Evolutionary conservation across 37 sponge, comb jelly and placozoan genomes (phyloP), one percentile per base, ranked within the genome.

Genomic region (Beroe forskalii): DNA sequence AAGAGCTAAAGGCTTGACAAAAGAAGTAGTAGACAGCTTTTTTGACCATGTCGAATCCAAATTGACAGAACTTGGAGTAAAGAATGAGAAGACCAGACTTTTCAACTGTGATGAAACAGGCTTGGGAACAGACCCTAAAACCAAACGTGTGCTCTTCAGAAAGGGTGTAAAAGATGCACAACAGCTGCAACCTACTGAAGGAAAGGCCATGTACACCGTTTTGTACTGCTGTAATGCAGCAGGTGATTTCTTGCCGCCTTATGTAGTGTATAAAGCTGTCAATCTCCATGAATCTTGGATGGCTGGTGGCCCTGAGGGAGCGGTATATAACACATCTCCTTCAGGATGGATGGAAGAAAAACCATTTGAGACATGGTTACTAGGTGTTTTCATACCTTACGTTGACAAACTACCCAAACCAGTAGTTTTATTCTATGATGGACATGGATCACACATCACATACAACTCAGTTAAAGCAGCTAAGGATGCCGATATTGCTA

Each of bases 401-500:
- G 22, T 63, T 19, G 0, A 19, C 9, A n/a, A n/a, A n/a, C n/a
- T n/a, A n/a, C n/a, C n/a, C n/a, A n/a, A n/a, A n/a, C 92, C 94
- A 62, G 90, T 91, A 27, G 67, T 92, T 36, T 90, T 94, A 9
- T 67, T 94, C 83, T 86, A 92, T 91, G 92, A 94, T 94, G 94
- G 92, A 23, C 92, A 94, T 44, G 91, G 91, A 61, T 94, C 92
- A 0, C 91, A 94, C 62, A 8, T 92, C 24, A 90, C 61, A 37
- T 33, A 92, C 0, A 14, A 76, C 14, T 28, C 92, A 40, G 64
- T 92, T 20, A 33, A 92, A 32, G 17, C 30, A 40, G 93, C 93
- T 32, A 69, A 89, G 24, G 40, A 1, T 8, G 55, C 36, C 32
- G 89, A 92, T 55, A 36, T 92, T 33, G 91, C 91, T 40, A 30